Evolutionary conservation across 2,888 invertebrate genomes (phyloP).

Genomic region (Orthonychiurus folsomi): DNA sequence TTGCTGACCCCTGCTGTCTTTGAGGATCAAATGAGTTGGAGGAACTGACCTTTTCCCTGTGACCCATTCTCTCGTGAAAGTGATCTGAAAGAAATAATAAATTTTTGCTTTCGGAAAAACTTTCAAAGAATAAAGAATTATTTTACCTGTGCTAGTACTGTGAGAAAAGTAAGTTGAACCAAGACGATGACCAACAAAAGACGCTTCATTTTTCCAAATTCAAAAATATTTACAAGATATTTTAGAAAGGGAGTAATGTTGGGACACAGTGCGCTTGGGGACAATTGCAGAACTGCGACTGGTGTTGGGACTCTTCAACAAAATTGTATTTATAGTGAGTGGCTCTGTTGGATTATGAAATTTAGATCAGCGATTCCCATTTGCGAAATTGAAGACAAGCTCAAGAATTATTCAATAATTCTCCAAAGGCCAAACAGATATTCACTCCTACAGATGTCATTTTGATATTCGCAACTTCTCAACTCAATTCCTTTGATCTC

Average conservation of each 20-base stretch:
- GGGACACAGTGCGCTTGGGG: background rate
- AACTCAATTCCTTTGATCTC: background rate
- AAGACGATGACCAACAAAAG: background rate
- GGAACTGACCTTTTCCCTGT: conserved; percentile 26
- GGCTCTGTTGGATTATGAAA: background rate
- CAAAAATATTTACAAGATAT: background rate
- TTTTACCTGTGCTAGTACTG: background rate
- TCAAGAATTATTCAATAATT: background rate
- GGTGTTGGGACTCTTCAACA: background rate
- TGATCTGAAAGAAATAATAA: conserved; percentile 21
- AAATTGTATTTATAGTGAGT: background rate
- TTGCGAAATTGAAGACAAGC: background rate
- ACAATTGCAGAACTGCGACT: background rate
- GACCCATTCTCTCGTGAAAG: conserved; percentile 35
- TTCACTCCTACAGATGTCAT: background rate
- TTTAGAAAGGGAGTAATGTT: background rate
- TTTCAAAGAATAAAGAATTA: background rate
- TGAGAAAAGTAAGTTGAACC: background rate
- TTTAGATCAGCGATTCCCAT: background rate
- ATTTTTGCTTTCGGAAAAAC: background rate
- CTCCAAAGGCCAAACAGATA: background rate
- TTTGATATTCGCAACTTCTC: background rate
- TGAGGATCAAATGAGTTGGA: conserved; percentile 14
- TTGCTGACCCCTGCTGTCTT: conserved; percentile 23
- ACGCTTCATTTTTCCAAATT: background rate